Evolutionary conservation across 2,113 vertebrate genomes (phyloP).

Genomic region (Chionomys nivalis): DNA sequence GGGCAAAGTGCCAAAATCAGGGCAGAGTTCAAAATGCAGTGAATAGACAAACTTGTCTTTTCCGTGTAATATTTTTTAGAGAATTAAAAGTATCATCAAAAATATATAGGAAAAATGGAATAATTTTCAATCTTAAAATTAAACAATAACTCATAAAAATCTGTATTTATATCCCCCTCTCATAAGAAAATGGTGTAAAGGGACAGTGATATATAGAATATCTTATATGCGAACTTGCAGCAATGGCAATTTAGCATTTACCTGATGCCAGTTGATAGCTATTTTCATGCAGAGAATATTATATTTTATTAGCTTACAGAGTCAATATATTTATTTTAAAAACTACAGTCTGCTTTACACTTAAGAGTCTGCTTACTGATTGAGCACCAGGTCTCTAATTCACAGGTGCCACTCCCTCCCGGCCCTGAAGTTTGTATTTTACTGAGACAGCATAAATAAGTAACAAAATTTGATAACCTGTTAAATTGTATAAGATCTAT

Average conservation of each 20-base stretch:
- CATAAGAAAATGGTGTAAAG: neutral
- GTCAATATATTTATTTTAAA: neutral
- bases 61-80: neutral
- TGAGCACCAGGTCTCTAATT: neutral
- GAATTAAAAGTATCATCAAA: neutral
- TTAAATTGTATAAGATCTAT: neutral
- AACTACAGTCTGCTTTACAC: no score
- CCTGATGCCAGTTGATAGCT: neutral
- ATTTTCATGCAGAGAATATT: neutral
- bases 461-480: neutral
- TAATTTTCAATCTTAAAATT: conserved; percentile 1
- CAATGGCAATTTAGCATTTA: neutral
- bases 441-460: neutral
- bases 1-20: neutral
- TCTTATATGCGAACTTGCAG: neutral
- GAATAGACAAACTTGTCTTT: neutral
- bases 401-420: neutral
- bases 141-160: neutral
- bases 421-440: neutral
- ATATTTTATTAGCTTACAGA: neutral
- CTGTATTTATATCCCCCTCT: neutral
- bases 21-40: neutral
- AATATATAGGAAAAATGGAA: neutral
- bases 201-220: neutral
- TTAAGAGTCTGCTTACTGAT: neutral